Base-by-base conservation (phyloP, 92 coral and sea anemone species). In the Blastomussa wellsi region DNA sequence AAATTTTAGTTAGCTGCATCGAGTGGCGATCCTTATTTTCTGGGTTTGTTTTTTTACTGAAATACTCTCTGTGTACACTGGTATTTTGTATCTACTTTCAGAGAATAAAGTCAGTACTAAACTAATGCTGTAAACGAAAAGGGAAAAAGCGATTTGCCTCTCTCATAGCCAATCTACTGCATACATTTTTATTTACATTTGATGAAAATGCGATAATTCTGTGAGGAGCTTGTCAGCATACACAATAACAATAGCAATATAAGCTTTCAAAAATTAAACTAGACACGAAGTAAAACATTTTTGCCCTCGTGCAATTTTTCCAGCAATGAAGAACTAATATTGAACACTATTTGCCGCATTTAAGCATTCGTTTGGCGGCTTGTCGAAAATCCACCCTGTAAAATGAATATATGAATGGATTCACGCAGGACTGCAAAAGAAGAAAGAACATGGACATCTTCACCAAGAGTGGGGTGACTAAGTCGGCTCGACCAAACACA, bases 381-480 rank as follows among this genome's bases (percentile, higher is more conserved):
- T 87, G 88, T 5, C 95, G 89, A 82, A 92, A 92, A 48, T 92
- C 95, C 20, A 82, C 76, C 51, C 95, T 52, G 16, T 92, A 92
- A 79, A 92, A 92, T 31, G 95, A 90, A 62, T 90, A 90, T 51
- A 90, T 90, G 26, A 92, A 26, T 13, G 95, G 93, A 32, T 92
- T 92, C 2, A 88, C 81, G 17, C 91, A 84, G 33, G 94, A 90
- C 83, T 92, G 95, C 66, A 92, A 36, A 26, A 92, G 87, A 24
- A 90, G 76, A 69, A 92, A 92, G 38, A 90, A 72, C 90, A 92
- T 82, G 6, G 95, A 87, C 47, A 87, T 16, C 68, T 92, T 92
- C 9, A 88, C 81, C 64, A 88, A 77, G 12, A 84, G 64, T 33
- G 86, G 83, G 17, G 86, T 78, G 13, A 74, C 88, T 16, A 88